These are phyloP conservation scores for Cochlearius cochlearius DNA, from an alignment of 2,113 vertebrate genomes.

Conservation along the genomic window DNA sequence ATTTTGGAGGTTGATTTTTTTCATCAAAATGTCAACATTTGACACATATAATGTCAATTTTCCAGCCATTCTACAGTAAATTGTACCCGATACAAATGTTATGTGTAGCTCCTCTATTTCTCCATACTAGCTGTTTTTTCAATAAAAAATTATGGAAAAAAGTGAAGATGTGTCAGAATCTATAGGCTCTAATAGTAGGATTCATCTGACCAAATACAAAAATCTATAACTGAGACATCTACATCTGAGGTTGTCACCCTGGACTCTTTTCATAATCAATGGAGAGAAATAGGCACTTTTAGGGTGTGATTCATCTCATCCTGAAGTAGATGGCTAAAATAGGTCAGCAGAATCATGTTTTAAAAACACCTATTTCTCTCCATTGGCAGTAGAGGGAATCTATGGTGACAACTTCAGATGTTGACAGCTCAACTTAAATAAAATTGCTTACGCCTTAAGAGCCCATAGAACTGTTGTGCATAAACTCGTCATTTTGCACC, in stretches of 20 bases:
- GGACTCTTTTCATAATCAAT: slow-evolving; percentile 38
- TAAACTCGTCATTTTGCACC: not conserved
- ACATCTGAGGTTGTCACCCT: not conserved
- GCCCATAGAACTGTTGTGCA: not conserved
- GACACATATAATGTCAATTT: slow-evolving; percentile 19
- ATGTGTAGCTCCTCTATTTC: not conserved
- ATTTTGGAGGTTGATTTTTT: not conserved
- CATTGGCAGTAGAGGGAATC: not conserved
- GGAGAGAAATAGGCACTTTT: slow-evolving; percentile 35
- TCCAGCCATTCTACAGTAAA: not conserved
- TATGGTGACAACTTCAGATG: not conserved
- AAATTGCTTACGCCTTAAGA: not conserved
- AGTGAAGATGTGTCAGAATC: slow-evolving; percentile 26
- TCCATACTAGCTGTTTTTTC: not conserved
- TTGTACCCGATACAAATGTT: not conserved
- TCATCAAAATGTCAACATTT: slow-evolving; percentile 36
- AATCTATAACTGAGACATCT: slow-evolving; percentile 37
- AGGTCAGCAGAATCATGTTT: slow-evolving; percentile 44
- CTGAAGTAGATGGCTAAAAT: slow-evolving; percentile 19
- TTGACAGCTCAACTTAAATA: not conserved
- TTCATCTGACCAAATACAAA: slow-evolving; percentile 32
- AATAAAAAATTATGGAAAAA: slow-evolving; percentile 44
- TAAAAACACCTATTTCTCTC: slow-evolving; percentile 1
- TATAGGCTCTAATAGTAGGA: slow-evolving; percentile 4
- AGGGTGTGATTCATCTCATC: slow-evolving; percentile 14